These are phyloP conservation scores for Bothrops alternatus DNA, from an alignment of 2,797 vertebrate species.

Conservation along the genomic window DNA sequence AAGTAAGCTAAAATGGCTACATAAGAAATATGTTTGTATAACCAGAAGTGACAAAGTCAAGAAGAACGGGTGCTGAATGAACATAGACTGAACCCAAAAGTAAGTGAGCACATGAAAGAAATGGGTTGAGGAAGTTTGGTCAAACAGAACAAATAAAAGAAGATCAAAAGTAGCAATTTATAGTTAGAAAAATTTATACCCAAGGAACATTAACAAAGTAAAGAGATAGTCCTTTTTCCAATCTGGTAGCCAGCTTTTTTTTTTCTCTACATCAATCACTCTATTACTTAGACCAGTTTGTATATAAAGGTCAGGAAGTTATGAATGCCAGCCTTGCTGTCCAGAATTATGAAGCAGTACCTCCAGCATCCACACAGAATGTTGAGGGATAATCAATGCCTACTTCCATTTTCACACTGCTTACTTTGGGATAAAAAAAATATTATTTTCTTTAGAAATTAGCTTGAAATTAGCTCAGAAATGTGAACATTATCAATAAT, in stretches of 20 bases:
- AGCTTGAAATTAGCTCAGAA: not conserved
- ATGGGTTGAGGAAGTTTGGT: not conserved
- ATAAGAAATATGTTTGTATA: not conserved
- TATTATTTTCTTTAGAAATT: not conserved
- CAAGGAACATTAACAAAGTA: not conserved
- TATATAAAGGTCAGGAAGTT: not conserved
- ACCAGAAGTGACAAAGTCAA: not conserved
- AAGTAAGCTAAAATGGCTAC: not conserved
- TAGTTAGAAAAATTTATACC: not conserved
- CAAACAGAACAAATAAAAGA: not conserved
- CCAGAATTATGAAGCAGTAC: not conserved
- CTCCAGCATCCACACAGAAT: not conserved
- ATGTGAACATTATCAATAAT: not conserved
- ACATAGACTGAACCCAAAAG: not conserved
- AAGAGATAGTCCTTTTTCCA: not conserved
- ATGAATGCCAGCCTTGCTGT: not conserved
- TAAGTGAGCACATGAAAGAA: not conserved
- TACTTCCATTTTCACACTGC: conserved; percentile 1
- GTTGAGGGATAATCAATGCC: conserved; percentile 19
- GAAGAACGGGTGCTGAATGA: not conserved
- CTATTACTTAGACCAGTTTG: not conserved
- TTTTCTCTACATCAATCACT: not conserved
- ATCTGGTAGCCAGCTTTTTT: not conserved
- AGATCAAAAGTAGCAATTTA: not conserved
- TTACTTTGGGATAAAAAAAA: not conserved